Evolutionary conservation across 2,113 vertebrate species (phyloP).

Genomic region (Archilochus colubris): DNA sequence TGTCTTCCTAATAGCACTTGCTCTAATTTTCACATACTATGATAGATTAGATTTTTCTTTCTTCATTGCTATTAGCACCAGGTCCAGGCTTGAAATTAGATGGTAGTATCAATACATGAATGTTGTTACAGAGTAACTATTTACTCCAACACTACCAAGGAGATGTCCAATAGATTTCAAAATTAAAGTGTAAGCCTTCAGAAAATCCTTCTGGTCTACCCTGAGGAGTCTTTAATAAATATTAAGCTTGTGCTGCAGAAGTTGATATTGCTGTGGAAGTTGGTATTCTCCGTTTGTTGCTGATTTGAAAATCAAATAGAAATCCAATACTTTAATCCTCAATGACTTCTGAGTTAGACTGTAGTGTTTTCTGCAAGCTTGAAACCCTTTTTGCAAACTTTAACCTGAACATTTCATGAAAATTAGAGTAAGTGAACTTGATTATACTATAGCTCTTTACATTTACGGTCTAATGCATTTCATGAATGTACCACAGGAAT

Average conservation of each 20-base stretch:
- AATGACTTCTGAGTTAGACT: background rate
- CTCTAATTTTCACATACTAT: background rate
- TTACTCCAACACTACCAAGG: no score
- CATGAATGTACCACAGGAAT: background rate
- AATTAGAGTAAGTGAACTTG: background rate
- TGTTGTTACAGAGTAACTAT: no score
- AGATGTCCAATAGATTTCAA: no score
- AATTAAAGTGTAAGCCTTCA: no score
- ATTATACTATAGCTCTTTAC: background rate
- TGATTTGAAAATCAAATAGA: background rate
- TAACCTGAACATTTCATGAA: background rate
- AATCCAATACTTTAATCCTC: background rate
- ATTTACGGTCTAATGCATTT: background rate
- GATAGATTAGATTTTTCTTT: no score
- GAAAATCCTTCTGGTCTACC: background rate
- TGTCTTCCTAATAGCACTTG: background rate
- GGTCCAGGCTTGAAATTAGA: no score
- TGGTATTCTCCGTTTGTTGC: background rate
- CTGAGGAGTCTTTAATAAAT: background rate
- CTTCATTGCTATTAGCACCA: no score
- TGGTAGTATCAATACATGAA: no score
- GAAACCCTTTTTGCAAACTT: background rate
- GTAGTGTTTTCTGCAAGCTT: background rate
- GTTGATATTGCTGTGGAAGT: background rate
- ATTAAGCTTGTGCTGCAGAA: background rate